phyloP scores from a whole-genome alignment of 2,113 vertebrate species.

The Varanus salvator region DNA sequence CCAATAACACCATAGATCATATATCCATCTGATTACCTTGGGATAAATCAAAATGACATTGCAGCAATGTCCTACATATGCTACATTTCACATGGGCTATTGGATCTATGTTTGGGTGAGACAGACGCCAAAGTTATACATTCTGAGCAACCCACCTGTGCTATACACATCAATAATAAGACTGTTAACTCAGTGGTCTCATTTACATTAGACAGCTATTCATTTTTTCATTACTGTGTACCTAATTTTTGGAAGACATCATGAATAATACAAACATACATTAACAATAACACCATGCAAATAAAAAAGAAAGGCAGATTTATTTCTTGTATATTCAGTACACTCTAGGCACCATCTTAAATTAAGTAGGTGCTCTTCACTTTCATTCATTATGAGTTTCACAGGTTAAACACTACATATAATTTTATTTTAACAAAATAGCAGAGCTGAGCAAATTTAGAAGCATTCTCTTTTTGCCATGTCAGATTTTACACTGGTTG shows the following conservation, averaged over 20 bases:
- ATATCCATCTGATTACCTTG: constrained; percentile 26
- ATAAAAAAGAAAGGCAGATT: background rate
- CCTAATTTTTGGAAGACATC: background rate
- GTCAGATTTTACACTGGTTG: background rate
- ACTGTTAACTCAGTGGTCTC: background rate
- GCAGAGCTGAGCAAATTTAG: background rate
- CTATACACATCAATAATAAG: background rate
- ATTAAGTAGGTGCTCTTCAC: background rate
- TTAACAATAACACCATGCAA: constrained; percentile 1
- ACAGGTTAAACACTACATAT: background rate
- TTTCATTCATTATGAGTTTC: background rate
- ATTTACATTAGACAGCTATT: background rate
- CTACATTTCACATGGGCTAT: background rate
- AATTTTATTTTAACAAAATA: background rate
- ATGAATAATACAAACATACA: constrained; percentile 32
- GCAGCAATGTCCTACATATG: background rate
- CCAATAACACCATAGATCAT: background rate
- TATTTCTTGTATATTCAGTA: background rate
- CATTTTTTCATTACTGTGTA: background rate
- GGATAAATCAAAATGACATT: constrained; percentile 59
- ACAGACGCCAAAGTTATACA: background rate
- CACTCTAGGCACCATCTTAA: background rate
- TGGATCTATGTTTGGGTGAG: constrained; percentile 6
- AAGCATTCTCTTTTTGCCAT: background rate
- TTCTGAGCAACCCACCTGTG: constrained; percentile 25